phyloP scores from a whole-genome alignment of 1,140 invertebrate genomes.

The Condylostylus longicornis region DNA sequence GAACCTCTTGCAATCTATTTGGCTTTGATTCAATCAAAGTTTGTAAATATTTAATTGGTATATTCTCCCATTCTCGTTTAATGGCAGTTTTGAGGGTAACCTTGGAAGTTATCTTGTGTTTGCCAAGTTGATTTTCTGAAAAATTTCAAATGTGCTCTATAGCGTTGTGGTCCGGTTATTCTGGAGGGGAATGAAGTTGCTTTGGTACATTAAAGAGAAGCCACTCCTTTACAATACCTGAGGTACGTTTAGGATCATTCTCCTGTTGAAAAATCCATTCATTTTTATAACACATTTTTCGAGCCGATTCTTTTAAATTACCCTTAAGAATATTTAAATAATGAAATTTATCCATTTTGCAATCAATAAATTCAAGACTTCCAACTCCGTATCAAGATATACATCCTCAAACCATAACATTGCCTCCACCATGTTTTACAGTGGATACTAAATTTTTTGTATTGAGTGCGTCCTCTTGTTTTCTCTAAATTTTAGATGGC shows the following conservation, averaged over 20 bases:
- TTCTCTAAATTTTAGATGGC: no score
- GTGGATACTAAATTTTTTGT: conserved; percentile 15
- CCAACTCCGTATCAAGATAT: conserved; percentile 16
- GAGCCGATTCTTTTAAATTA: conserved; percentile 9
- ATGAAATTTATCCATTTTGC: conserved; percentile 8
- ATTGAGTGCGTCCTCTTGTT: no score
- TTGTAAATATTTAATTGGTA: no score
- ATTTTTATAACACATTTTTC: conserved; percentile 7
- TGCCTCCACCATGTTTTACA: conserved; percentile 27
- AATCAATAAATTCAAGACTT: conserved; percentile 14
- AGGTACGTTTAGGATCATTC: conserved; percentile 18
- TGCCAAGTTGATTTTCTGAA: conserved; percentile 10
- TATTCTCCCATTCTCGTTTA: conserved; percentile 12
- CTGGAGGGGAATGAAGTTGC: conserved; percentile 17
- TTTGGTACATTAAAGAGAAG: conserved; percentile 8
- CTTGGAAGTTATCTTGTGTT: background rate
- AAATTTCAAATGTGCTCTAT: conserved; percentile 12
- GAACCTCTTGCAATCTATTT: no score
- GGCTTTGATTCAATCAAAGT: no score
- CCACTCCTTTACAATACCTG: conserved; percentile 12
- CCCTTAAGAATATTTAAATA: conserved; percentile 13
- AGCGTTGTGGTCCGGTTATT: conserved; percentile 13
- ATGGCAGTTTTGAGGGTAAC: conserved; percentile 7
- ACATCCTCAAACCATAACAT: conserved; percentile 27
- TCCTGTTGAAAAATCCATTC: conserved; percentile 7